Evolutionary conservation across 2,113 vertebrate genomes (phyloP).

Genomic region (Mormyrus iriodes): DNA sequence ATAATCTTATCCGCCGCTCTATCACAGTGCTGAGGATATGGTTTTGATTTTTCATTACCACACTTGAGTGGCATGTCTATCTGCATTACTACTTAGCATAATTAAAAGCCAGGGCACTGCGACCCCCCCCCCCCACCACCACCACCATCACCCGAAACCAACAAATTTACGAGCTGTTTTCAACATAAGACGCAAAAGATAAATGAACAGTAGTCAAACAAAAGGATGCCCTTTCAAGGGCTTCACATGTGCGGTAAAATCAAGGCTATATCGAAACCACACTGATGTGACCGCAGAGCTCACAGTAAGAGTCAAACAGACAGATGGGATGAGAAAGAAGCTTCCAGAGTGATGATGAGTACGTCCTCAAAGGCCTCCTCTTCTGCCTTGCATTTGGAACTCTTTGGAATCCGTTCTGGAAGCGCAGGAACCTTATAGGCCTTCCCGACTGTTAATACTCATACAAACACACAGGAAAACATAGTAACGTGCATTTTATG

Average conservation of each 20-base stretch:
- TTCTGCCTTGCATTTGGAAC: background rate
- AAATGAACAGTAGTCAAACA: background rate
- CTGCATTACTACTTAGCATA: constrained; percentile 17
- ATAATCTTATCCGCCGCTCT: constrained; percentile 7
- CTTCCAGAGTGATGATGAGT: background rate
- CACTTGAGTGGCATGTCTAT: constrained; percentile 21
- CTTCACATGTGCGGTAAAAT: constrained; percentile 6
- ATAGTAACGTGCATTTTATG: background rate
- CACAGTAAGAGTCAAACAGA: background rate
- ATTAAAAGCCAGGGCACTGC: constrained; percentile 13
- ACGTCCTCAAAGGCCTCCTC: background rate
- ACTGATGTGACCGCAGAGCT: constrained; percentile 3
- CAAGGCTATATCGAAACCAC: background rate
- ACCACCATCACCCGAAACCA: background rate
- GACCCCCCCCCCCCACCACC: background rate
- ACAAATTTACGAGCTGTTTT: background rate
- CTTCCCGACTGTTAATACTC: background rate
- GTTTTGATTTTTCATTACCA: constrained; percentile 26
- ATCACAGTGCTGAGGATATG: constrained; percentile 12
- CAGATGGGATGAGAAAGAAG: background rate
- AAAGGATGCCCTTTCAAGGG: background rate
- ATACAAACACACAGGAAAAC: background rate
- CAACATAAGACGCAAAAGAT: background rate
- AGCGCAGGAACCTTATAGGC: background rate
- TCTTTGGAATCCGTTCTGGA: background rate